Percentiles rank a stretch among this genome's conserved stretches.
phyloP scores from a whole-genome alignment of 30 jellyfish, hydroid and myxozoan genomes.

The Nemopilema nomurai region DNA sequence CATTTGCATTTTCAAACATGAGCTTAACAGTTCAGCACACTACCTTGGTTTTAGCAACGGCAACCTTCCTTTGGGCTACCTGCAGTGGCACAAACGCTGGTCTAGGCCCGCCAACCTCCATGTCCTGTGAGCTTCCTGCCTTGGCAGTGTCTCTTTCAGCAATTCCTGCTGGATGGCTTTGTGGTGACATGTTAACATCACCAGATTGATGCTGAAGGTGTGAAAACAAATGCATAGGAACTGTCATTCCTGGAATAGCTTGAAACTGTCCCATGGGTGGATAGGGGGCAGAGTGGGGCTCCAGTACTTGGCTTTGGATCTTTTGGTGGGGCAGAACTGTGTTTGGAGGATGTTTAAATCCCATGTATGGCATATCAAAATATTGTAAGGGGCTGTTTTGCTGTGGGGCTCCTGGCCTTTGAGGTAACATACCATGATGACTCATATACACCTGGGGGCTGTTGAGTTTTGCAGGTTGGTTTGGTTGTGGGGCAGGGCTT shows the following conservation, averaged over 20 bases:
- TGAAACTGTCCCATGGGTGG: background rate
- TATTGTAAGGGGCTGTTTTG: background rate
- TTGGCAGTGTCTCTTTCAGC: background rate
- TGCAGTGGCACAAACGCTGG: slow-evolving; percentile 58
- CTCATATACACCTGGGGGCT: background rate
- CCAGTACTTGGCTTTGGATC: background rate
- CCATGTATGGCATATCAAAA: too few relatives aligned
- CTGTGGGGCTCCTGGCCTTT: background rate
- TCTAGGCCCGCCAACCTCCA: background rate
- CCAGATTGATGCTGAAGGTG: background rate
- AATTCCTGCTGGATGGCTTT: background rate
- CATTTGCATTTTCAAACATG: too few relatives aligned
- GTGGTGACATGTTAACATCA: background rate
- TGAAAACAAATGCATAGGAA: too few relatives aligned
- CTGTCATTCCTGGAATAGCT: background rate
- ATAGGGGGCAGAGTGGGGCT: background rate
- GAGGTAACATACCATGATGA: background rate
- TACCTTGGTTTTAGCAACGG: background rate
- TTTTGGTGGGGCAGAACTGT: too few relatives aligned
- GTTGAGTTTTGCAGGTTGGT: background rate
- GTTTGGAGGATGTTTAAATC: too few relatives aligned
- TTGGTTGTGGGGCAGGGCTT: background rate
- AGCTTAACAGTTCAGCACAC: background rate
- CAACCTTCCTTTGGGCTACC: background rate
- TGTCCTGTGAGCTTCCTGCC: background rate